Evolutionary conservation across 1,140 invertebrate genomes (phyloP).

Genomic region (Harlomillsia oculata): DNA sequence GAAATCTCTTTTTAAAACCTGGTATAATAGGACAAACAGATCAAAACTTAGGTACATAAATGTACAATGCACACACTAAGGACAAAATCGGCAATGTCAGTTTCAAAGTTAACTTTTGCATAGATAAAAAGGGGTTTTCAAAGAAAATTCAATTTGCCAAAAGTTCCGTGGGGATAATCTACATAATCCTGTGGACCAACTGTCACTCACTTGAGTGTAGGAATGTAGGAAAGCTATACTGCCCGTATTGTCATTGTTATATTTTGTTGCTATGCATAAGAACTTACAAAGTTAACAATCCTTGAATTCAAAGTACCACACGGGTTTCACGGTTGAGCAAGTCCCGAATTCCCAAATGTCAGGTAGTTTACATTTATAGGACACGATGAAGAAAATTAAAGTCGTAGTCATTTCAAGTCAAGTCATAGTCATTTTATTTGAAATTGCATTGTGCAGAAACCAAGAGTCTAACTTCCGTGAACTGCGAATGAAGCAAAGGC

Average conservation of each 20-base stretch:
- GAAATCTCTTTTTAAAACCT: background rate
- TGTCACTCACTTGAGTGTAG: too few relatives aligned
- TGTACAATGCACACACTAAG: background rate
- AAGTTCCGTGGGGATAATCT: too few relatives aligned
- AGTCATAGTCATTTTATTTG: conserved; percentile 1
- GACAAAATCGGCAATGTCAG: background rate
- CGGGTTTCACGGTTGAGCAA: background rate
- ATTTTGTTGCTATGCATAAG: too few relatives aligned
- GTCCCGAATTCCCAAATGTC: background rate
- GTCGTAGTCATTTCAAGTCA: background rate
- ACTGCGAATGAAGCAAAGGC: conserved; percentile 24
- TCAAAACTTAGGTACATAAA: background rate
- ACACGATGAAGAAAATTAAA: background rate
- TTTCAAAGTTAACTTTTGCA: background rate
- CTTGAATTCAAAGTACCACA: background rate
- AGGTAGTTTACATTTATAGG: background rate
- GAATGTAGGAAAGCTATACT: too few relatives aligned
- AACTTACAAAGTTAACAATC: background rate
- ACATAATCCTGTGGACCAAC: too few relatives aligned
- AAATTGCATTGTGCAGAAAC: too few relatives aligned
- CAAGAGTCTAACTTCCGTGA: too few relatives aligned
- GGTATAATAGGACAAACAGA: background rate
- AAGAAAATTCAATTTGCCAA: too few relatives aligned
- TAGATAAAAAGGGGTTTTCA: background rate
- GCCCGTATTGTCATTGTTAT: too few relatives aligned